These are phyloP conservation scores for Antheraea mylitta DNA, from an alignment of 1,140 invertebrate species.

Conservation along the genomic window DNA sequence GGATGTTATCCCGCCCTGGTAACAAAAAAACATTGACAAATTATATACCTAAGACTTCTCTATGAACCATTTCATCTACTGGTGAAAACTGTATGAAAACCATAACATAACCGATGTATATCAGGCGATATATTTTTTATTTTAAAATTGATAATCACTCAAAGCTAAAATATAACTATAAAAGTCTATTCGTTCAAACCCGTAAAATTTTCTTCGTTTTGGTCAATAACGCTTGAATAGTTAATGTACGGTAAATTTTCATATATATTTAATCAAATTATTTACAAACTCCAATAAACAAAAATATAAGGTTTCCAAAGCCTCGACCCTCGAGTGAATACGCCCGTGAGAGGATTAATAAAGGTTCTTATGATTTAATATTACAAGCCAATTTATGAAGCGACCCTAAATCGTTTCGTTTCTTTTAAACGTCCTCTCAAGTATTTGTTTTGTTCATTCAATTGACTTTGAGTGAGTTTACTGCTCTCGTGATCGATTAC, in stretches of 20 bases:
- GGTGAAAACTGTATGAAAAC: no score
- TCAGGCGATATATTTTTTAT: no score
- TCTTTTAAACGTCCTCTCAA: slow-evolving; percentile 1
- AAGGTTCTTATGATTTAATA: slow-evolving; percentile 14
- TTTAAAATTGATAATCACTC: no score
- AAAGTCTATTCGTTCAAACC: no score
- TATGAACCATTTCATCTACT: no score
- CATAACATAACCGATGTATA: no score
- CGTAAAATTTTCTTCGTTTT: no score
- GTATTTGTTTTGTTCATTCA: slow-evolving; percentile 8
- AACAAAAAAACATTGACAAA: no score
- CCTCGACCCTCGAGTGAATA: slow-evolving; percentile 11
- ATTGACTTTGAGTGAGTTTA: slow-evolving; percentile 7
- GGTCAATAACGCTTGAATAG: no score
- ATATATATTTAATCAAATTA: not conserved
- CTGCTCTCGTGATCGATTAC: not conserved
- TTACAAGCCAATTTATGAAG: slow-evolving; percentile 12
- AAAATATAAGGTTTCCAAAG: slow-evolving; percentile 6
- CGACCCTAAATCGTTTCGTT: slow-evolving; percentile 7
- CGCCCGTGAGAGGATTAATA: slow-evolving; percentile 18
- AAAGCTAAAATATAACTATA: no score
- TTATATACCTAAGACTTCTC: no score
- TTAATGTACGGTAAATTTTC: not conserved
- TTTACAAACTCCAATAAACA: not conserved
- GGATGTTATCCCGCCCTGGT: no score